Evolutionary conservation across 2,113 vertebrate species (phyloP), one percentile per base, ranked within the genome.

Genomic region (Variabilichromis moorii): DNA sequence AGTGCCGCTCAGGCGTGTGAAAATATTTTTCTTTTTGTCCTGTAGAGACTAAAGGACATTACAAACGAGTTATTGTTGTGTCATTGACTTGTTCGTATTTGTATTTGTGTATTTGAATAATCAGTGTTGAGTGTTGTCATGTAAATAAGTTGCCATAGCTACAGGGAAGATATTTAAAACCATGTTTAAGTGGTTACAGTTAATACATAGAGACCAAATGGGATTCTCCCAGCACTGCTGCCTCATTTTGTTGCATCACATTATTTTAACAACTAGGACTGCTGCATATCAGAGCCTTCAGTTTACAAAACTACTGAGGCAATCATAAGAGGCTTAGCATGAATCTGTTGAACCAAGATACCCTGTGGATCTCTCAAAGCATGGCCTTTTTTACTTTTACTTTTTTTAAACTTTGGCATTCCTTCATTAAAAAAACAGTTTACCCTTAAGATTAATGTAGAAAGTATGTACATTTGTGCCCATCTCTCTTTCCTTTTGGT

Each of bases 401-500:
- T 13, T 55, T 31, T 19, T 5, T 55, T 1, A 0, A 9, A 66
- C 9, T 90, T 80, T 26, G 19, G n/a, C 40, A 26, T 5, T 24
- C 76, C 28, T 21, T 57, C 2, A 35, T 66, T 37, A 66, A 66
- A 66, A 55, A 31, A 13, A 42, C 17, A 35, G 3, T 0, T 66
- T 37, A 33, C 19, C 47, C 40, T 40, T 8, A 14, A 68, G 3
- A 0, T 40, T 40, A 68, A 40, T 0, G 4, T 21, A 68, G 11
- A 0, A 40, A 21, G 63, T 37, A n/a, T 66, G 17, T 37, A 0
- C 61, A 35, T 66, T n/a, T 66, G 31, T 37, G 31, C 17, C 31
- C 31, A n/a, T 66, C 61, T n/a, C 6, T 0, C 31, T 66, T 66
- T 66, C 61, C 17, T 37, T 66, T 66, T 66, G 0, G 61, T 37